These are phyloP conservation scores for Myiopsitta monachus DNA, from an alignment of 2,113 vertebrate genomes.

Conservation along the genomic window DNA sequence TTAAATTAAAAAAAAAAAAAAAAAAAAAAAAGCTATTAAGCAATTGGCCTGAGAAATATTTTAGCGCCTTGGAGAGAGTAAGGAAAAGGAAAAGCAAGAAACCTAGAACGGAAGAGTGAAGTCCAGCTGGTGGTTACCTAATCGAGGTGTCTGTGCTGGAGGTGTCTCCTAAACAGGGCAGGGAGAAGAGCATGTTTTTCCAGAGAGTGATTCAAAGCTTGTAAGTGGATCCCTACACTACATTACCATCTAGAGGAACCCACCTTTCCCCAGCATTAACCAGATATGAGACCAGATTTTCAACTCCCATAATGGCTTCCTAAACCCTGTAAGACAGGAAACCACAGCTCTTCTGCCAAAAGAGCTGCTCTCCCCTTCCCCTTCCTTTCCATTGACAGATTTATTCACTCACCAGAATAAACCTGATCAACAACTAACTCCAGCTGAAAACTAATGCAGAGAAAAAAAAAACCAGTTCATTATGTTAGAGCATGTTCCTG, in stretches of 20 bases:
- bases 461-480: not conserved
- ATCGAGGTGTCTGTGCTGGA: not conserved
- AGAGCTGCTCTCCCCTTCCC: not conserved
- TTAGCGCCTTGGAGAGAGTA: not conserved
- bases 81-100: not conserved
- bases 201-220: not conserved
- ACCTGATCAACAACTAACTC: accelerated
- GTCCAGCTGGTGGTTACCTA: not conserved
- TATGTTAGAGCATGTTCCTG: not conserved
- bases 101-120: not conserved
- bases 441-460: not conserved
- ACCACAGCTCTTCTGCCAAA: not conserved
- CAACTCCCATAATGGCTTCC: not conserved
- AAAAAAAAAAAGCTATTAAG: not conserved
- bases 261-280: not conserved
- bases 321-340: not conserved
- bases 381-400: not conserved
- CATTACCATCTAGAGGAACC: not conserved
- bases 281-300: not conserved
- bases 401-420: not conserved
- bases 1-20: not conserved
- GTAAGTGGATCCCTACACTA: not conserved
- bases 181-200: not conserved
- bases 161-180: not conserved
- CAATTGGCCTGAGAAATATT: not conserved